Percentiles rank a stretch among this genome's conserved stretches.
Evolutionary conservation across 2,797 vertebrate species (phyloP).

Genomic region (Malurus splendens): DNA sequence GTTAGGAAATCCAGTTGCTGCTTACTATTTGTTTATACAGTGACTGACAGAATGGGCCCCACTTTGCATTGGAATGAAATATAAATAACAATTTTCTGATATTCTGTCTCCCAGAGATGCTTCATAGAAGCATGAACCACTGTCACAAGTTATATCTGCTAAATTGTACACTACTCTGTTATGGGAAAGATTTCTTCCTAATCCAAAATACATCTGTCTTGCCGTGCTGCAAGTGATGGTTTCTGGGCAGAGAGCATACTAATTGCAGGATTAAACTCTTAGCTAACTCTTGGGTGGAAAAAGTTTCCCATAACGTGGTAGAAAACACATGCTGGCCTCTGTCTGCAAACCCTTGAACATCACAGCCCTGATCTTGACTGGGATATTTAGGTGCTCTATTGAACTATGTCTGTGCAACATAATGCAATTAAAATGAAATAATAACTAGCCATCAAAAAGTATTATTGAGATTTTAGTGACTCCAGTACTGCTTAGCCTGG

Average conservation of each 20-base stretch:
- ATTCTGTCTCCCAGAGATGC: conserved; percentile 17
- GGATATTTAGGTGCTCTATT: background rate
- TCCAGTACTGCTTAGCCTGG: background rate
- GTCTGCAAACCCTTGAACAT: background rate
- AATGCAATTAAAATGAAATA: conserved; percentile 49
- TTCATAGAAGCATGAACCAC: background rate
- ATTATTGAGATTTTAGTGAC: conserved; percentile 37
- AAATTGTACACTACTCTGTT: background rate
- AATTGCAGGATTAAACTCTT: conserved; percentile 56
- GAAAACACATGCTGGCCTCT: conserved; percentile 44
- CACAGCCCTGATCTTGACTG: background rate
- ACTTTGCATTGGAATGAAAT: conserved; percentile 12
- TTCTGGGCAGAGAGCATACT: conserved; percentile 50
- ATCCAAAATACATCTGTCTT: conserved; percentile 51
- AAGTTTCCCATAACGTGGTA: conserved; percentile 45
- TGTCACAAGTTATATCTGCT: conserved; percentile 13
- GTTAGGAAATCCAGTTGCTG: background rate
- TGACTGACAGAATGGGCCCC: background rate
- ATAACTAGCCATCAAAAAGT: conserved; percentile 4
- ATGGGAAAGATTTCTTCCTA: conserved; percentile 23
- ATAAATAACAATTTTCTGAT: conserved; percentile 8
- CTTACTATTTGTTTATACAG: conserved; percentile 4
- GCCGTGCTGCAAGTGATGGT: conserved; percentile 32
- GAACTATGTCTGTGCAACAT: background rate
- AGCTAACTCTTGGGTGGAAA: conserved; percentile 54